phyloP scores from a whole-genome alignment of 2,113 vertebrate genomes.

The Penelope pileata region DNA sequence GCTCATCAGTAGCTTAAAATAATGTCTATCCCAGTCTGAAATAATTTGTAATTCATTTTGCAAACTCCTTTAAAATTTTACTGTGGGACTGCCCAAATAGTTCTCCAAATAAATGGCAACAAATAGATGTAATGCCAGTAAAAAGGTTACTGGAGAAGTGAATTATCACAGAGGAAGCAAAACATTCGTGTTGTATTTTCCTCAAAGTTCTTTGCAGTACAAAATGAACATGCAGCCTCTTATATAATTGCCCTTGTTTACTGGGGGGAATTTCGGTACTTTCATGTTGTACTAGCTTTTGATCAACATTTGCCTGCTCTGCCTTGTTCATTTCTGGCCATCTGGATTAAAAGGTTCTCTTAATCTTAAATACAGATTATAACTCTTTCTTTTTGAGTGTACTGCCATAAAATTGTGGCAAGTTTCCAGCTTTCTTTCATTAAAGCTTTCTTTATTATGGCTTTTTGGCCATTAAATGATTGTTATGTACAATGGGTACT shows the following conservation, averaged over 20 bases:
- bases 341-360: slow-evolving; percentile 77
- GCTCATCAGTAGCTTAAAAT: neutral
- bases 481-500: slow-evolving; percentile 71
- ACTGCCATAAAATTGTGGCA: slow-evolving; percentile 72
- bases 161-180: neutral
- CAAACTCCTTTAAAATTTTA: neutral
- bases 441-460: slow-evolving; percentile 75
- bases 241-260: slow-evolving; percentile 68
- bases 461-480: slow-evolving; percentile 74
- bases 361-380: slow-evolving; percentile 78
- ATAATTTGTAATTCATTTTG: neutral
- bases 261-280: slow-evolving; percentile 71
- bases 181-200: fast-evolving
- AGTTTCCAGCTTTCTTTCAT: slow-evolving; percentile 77
- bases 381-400: slow-evolving; percentile 74
- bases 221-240: slow-evolving; percentile 47
- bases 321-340: slow-evolving; percentile 72
- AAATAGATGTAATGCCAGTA: neutral
- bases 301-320: slow-evolving; percentile 75
- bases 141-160: neutral
- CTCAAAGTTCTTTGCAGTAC: neutral
- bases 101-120: neutral
- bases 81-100: neutral
- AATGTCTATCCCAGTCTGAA: neutral
- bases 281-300: slow-evolving; percentile 74